Base-by-base conservation (phyloP, 2,113 vertebrate genomes). In the Anseranas semipalmata region DNA sequence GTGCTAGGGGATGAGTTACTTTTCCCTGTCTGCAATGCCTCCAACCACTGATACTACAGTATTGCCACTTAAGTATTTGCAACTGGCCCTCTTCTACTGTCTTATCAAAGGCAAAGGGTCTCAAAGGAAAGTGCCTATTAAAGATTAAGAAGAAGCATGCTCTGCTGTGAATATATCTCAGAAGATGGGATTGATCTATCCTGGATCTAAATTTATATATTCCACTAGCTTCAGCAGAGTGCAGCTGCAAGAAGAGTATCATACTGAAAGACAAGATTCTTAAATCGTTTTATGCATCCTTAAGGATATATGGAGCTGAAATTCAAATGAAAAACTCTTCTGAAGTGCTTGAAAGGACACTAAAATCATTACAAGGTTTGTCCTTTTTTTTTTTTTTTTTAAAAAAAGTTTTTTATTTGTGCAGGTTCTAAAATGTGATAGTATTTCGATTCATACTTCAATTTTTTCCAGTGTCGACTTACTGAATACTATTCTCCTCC, bases 111-210 rank as follows among this genome's bases (percentile, higher is more conserved):
- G 67, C 62, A 53, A 92, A 95, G 66, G 77, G 73, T 81, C 58
- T 79, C 52, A 73, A 76, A 92, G 83, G 43, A 84, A 96, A 94
- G 94, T 96, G 95, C 95, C 94, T 95, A 21, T 81, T 93, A 84
- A 93, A 90, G 88, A 93, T 30, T 52, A 68, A 94, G 76, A 59
- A 95, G 83, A 81, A 93, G 55, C 35, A 59, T 3, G 5, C 20
- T 5, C 89, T 92, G 83, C 80, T 85, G 45, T 70, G 71, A 79
- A 63, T 85, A 60, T 33, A 55, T 66, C 90, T 93, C 53, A 15
- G 65, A 96, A 75, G 76, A 95, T 58, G 66, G 66, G 62, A 76
- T 41, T 50, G 80, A 72, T 82, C 74, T 66, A 1, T 66, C 62
- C 74, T 68, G 72, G 56, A 67, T 80, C 75, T 85, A 85, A 76